Evolutionary conservation across 2,113 vertebrate species (phyloP), one percentile per base, ranked within the genome.

Genomic region (Ibidorhyncha struthersii): DNA sequence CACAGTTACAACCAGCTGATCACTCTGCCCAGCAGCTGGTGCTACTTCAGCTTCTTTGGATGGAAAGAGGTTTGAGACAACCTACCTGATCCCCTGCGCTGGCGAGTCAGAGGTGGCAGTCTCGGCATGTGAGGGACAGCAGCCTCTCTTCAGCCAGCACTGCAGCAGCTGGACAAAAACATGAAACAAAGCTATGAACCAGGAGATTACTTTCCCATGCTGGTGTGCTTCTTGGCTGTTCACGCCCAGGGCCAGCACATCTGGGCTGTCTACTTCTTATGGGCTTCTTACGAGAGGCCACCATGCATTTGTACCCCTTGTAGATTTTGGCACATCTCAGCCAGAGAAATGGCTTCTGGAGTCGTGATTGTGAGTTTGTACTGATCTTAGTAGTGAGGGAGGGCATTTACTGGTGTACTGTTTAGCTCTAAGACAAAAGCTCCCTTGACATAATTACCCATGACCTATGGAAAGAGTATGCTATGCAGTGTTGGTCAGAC

Each of bases 1-100:
- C 38, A 40, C 67, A 52, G 16, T 61, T 86, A 49, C 30, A 69
- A 34, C 6, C 40, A 72, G 14, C 43, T 52, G 20, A 73, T 36
- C 9, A 4, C 30, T 86, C 88, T 70, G 72, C 55, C 25, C 50
- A 62, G 53, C 41, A 83, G 27, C 45, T 79, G 20, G 56, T 73
- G 47, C 79, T 50, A 10, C 41, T 49, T 87, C 1, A 1, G 17
- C 18, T 83, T 27, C 36, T 93, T 78, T n/a, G 14, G 10, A 36
- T 45, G 16, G 36, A 78, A 81, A n/a, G 45, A 53, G 2, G 11
- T 58, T 74, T 5, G 2, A 89, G 40, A 70, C 17, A 34, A 77
- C 45, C 36, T 56, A 40, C 76, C 23, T 73, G 43, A 41, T n/a
- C 7, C 2, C 14, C 4, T 32, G 25, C 0, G 0, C 14, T 30